Evolutionary conservation across 1,140 invertebrate genomes (phyloP), one percentile per base, ranked within the genome.

Genomic region (Drosophila mauritiana): DNA sequence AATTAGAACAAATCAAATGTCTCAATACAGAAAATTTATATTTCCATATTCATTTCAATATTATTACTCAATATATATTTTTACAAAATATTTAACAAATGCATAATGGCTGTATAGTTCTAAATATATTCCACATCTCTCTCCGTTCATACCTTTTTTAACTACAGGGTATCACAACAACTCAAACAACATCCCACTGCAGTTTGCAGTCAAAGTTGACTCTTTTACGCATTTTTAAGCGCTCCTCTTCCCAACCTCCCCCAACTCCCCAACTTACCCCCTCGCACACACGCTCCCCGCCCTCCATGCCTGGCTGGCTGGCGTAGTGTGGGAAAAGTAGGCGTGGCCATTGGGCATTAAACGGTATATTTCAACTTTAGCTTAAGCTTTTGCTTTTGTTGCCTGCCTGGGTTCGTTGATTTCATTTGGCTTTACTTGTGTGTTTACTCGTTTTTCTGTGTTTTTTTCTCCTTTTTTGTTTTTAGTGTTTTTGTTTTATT

Each of bases 141-240:
- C 7, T 1, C 8, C 3, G 3, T 7, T n/a, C 22, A 54, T 22
- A 10, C 27, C 10, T n/a, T 27, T 11, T 6, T 27, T 10, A 5
- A 13, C 12, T 36, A 36, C 43, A 57, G 68, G 42, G 65, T 49
- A 70, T 70, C 58, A 40, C 43, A 64, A 74, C 65, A 74, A 74
- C 72, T 64, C 72, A 75, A 57, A 76, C 63, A 76, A 76, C 73
- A 67, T 76, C 61, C 54, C 72, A 58, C 59, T 76, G 73, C 73
- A 76, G 74, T 69, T 80, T 78, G 75, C 74, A 79, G 83, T 83
- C 79, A 83, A 82, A 86, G 83, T 88, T 88, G 79, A 86, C 83
- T 86, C 83, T 86, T 75, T 86, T 86, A 86, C 83, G 83, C 84
- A 86, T 86, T 86, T 85, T 73, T 63, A 85, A 85, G 78, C 81